Base-by-base conservation (phyloP, 2,888 invertebrate species). In the Drosophila testacea region DNA sequence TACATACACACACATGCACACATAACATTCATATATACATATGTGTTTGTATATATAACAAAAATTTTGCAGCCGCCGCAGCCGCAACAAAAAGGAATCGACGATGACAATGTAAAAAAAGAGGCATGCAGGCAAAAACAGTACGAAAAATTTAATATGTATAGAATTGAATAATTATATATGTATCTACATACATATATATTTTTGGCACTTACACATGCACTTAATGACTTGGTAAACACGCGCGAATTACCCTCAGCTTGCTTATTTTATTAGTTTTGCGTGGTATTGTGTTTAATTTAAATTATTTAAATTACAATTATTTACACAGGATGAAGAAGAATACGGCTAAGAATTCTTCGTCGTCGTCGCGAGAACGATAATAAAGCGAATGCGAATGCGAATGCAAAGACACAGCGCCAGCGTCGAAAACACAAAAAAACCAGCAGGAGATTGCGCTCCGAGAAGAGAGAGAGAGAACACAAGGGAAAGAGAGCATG, bases 321-420 rank as follows among this genome's bases (percentile, higher is more conserved):
- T 90, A 90, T 90, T 91, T 90, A 90, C 90, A 90, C 91, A 91
- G 91, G 89, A 90, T 90, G 87, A 88, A 81, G 79, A 89, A 85
- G 85, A 84, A 82, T 75, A 83, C 88, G 79, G 81, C 82, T 81
- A 90, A 88, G 90, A 90, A 90, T 88, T 83, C 89, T 83, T 77
- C 88, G 83, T 80, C 90, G 81, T 90, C 90, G 90, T 86, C 90
- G 91, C 78, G 81, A 88, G 88, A 83, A 83, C 82, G 82, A 83
- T 83, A 83, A 83, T 82, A 83, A 83, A 82, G 75, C 79, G 75
- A 82, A 88, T 88, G 81, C 79, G 75, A 82, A 88, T 88, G 81
- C 88, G 88, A 81, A 86, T 77, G 81, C 77, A 78, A 77, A 73
- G 69, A 68, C 64, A 75, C 67, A 79, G 55, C 64, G 75, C 76